Conservation (phyloP, 2,113 vertebrate genomes). For the Hyperopisus bebe region DNA sequence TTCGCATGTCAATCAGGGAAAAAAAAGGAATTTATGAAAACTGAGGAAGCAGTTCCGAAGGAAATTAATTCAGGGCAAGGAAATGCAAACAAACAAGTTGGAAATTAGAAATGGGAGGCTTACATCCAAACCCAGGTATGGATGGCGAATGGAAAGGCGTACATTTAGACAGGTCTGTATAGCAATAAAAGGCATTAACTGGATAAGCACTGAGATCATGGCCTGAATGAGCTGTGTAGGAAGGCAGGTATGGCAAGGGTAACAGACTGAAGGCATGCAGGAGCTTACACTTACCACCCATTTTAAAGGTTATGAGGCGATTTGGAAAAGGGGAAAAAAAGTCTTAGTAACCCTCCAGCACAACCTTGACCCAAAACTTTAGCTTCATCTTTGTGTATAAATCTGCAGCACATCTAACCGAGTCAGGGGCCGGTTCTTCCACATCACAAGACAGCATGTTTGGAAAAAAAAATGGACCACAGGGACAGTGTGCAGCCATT, state of each 20-base stretch:
- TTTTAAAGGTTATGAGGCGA: slow-evolving; percentile 86
- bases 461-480: background rate
- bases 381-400: background rate
- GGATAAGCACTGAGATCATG: slow-evolving; percentile 63
- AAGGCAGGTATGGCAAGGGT: slow-evolving; percentile 69
- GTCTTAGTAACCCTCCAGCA: slow-evolving; percentile 71
- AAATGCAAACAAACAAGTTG: slow-evolving; percentile 59
- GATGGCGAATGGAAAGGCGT: slow-evolving; percentile 28
- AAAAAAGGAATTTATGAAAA: slow-evolving; percentile 43
- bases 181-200: slow-evolving; percentile 28
- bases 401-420: background rate
- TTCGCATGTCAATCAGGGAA: slow-evolving; percentile 25
- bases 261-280: slow-evolving; percentile 89
- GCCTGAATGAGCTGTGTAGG: slow-evolving; percentile 66
- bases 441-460: background rate
- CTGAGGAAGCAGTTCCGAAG: slow-evolving; percentile 34
- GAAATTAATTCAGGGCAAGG: slow-evolving; percentile 56
- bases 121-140: slow-evolving; percentile 27
- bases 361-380: background rate
- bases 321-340: slow-evolving; percentile 78
- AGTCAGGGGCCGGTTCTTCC: background rate
- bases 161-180: slow-evolving; percentile 15
- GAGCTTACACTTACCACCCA: slow-evolving; percentile 92
- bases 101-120: slow-evolving; percentile 50
- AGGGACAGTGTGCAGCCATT: background rate